Percentiles rank a stretch among this genome's conserved stretches.
Evolutionary conservation across 2,888 invertebrate species (phyloP).

Genomic region (Parnassius mnemosyne): DNA sequence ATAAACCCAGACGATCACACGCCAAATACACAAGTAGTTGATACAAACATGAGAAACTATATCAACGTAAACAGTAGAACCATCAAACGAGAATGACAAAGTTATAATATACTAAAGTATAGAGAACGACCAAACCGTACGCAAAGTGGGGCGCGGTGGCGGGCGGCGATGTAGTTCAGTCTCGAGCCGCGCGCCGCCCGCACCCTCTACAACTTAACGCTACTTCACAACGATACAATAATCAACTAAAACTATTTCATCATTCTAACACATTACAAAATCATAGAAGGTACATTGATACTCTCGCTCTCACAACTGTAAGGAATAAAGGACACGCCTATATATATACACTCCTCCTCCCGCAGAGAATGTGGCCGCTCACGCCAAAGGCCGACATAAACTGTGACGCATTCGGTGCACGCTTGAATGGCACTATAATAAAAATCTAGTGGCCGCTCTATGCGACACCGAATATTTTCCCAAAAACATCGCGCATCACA

Average conservation of each 20-base stretch:
- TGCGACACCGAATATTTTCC: background rate
- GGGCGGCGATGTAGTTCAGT: conserved; percentile 72
- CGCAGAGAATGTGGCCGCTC: conserved; percentile 54
- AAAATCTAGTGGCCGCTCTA: background rate
- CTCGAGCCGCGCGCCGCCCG: conserved; percentile 66
- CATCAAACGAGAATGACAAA: conserved; percentile 69
- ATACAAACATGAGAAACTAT: conserved; percentile 70
- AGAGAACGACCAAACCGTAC: conserved; percentile 42
- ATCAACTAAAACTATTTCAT: conserved; percentile 77
- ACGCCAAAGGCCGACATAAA: conserved; percentile 6
- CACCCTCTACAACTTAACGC: conserved; percentile 66
- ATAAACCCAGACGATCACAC: conserved; percentile 59
- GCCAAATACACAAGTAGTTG: conserved; percentile 63
- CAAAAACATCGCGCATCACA: background rate
- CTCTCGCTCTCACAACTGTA: conserved; percentile 61
- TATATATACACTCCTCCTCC: conserved; percentile 64
- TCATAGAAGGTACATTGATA: conserved; percentile 47
- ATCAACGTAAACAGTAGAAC: conserved; percentile 61
- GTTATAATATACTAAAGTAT: conserved; percentile 40
- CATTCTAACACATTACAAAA: conserved; percentile 66
- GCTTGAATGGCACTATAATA: background rate
- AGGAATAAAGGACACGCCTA: conserved; percentile 72
- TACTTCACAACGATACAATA: conserved; percentile 77
- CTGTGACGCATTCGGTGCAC: background rate
- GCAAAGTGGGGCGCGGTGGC: conserved; percentile 51